These are phyloP conservation scores for Sycobia sp. DNA, from an alignment of 1,140 invertebrate species.

Conservation along the genomic window DNA sequence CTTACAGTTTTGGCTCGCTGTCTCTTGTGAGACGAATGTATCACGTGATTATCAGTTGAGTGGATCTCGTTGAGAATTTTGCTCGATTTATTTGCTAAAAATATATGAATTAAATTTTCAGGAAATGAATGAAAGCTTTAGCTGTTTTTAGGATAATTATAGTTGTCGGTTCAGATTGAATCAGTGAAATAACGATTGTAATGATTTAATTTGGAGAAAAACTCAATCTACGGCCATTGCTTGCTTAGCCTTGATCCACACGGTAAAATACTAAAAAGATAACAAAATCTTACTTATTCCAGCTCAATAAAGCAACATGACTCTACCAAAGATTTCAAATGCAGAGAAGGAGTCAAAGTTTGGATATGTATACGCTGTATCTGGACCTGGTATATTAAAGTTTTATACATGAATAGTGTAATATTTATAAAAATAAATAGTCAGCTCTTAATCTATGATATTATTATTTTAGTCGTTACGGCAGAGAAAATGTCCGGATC, in stretches of 20 bases:
- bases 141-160: no score
- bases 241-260: no score
- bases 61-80: background rate
- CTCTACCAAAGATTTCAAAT: constrained; percentile 76
- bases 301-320: constrained; percentile 51
- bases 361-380: constrained; percentile 96
- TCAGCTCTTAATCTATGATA: background rate
- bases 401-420: background rate
- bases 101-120: background rate
- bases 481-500: constrained; percentile 99
- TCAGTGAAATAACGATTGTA: no score
- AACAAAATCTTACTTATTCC: no score
- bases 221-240: no score
- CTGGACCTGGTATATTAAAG: constrained; percentile 83
- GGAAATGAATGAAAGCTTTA: background rate
- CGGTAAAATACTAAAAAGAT: no score
- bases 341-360: constrained; percentile 87
- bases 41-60: constrained; percentile 26
- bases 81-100: background rate
- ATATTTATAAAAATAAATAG: constrained; percentile 3
- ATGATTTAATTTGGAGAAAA: no score
- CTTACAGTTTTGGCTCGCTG: constrained; percentile 8
- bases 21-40: background rate
- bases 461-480: constrained; percentile 83
- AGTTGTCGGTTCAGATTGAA: no score